A percentile compares a stretch with the other conserved stretches of the same genome.
phyloP scores from a whole-genome alignment of 1,140 invertebrate species.

The Achroia grisella region DNA sequence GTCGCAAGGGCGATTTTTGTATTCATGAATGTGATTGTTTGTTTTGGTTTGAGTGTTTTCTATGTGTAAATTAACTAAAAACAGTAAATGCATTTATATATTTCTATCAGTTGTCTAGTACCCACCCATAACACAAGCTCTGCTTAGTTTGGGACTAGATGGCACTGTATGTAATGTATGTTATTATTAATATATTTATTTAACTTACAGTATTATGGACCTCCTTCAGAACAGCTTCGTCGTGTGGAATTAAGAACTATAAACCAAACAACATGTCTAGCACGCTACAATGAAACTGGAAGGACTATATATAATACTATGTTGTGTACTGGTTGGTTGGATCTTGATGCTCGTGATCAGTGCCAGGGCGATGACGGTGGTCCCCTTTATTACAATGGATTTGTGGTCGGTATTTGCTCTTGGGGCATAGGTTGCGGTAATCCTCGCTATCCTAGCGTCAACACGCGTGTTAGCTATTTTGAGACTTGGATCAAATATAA shows the following conservation, averaged over 20 bases:
- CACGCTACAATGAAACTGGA: conserved; percentile 18
- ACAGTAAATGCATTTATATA: too few relatives aligned
- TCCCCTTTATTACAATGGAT: conserved; percentile 73
- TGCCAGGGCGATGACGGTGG: conserved; percentile 76
- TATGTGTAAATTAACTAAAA: too few relatives aligned
- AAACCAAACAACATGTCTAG: conserved; percentile 28
- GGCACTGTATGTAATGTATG: too few relatives aligned
- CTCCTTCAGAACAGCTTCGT: conserved; percentile 34
- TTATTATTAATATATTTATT: not conserved
- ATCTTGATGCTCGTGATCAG: conserved; percentile 39
- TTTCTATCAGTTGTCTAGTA: too few relatives aligned
- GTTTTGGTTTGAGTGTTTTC: too few relatives aligned
- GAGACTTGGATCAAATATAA: conserved; percentile 39
- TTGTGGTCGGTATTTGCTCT: conserved; percentile 74
- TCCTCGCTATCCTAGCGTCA: conserved; percentile 68
- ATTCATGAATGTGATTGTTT: too few relatives aligned
- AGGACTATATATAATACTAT: conserved; percentile 34
- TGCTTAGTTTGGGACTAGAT: too few relatives aligned
- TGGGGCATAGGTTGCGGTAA: conserved; percentile 74
- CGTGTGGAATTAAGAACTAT: conserved; percentile 38
- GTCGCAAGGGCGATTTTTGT: too few relatives aligned
- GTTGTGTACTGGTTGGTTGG: conserved; percentile 43
- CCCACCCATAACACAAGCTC: too few relatives aligned
- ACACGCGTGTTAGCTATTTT: conserved; percentile 61
- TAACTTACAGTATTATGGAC: conserved; percentile 29